These are phyloP conservation scores for Tychaedon coryphoeus DNA, from an alignment of 2,113 vertebrate genomes.

Conservation along the genomic window DNA sequence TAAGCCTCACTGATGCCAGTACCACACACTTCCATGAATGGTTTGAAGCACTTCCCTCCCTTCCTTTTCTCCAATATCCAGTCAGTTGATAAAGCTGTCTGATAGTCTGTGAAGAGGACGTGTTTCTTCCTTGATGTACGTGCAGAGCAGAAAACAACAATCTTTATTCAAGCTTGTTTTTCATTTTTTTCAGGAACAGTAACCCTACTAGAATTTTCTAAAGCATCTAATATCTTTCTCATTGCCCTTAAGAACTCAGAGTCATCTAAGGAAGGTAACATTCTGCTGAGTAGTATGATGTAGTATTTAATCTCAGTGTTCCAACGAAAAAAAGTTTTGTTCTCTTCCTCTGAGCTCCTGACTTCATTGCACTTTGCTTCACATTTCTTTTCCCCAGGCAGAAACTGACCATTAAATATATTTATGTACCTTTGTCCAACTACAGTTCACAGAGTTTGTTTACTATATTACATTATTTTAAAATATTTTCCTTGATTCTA, in stretches of 20 bases:
- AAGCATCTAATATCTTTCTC: background rate
- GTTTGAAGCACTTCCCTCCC: background rate
- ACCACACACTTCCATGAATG: background rate
- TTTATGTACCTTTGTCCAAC: background rate
- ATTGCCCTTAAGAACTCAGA: background rate
- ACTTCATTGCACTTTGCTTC: background rate
- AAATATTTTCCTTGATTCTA: background rate
- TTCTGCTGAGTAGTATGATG: background rate
- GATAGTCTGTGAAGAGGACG: background rate
- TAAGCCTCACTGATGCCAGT: background rate
- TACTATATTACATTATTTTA: background rate
- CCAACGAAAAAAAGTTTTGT: background rate
- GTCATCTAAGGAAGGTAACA: background rate
- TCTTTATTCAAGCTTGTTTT: background rate
- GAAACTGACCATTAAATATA: background rate
- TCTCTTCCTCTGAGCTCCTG: background rate
- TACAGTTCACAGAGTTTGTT: background rate
- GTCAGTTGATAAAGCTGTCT: background rate
- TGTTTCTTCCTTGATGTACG: background rate
- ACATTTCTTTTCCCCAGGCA: background rate
- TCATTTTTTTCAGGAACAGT: background rate
- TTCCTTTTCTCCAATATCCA: background rate
- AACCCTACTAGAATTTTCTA: background rate
- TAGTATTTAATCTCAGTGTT: background rate
- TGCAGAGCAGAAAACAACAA: background rate